phyloP scores from a whole-genome alignment of 2,888 invertebrate species.

The Hedychridium roseum region DNA sequence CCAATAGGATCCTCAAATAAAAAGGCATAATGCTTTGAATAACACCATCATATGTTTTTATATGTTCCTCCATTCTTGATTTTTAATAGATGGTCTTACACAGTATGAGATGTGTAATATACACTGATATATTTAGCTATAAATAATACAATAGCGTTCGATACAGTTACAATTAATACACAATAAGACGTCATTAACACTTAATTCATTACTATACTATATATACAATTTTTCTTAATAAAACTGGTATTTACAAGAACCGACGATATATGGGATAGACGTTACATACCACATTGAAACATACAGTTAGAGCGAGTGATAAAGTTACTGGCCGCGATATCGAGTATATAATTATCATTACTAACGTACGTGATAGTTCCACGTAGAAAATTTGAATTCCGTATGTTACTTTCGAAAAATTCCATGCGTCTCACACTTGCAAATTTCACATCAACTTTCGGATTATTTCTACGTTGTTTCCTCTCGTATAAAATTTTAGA shows the following conservation, averaged over 20 bases:
- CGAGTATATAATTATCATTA: conserved; percentile 34
- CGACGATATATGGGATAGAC: conserved; percentile 51
- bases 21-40: conserved; percentile 22
- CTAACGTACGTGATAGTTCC: conserved; percentile 31
- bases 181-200: conserved; percentile 42
- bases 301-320: conserved; percentile 40
- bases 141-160: conserved; percentile 58
- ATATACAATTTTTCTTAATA: conserved; percentile 53
- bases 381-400: conserved; percentile 25
- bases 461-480: background rate
- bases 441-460: background rate
- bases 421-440: conserved; percentile 8
- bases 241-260: conserved; percentile 61
- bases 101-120: conserved; percentile 50
- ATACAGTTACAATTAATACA: conserved; percentile 58
- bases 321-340: conserved; percentile 58
- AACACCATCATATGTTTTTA: conserved; percentile 26
- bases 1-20: conserved; percentile 14
- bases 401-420: conserved; percentile 4
- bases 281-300: conserved; percentile 50
- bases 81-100: conserved; percentile 29
- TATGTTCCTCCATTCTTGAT: conserved; percentile 23
- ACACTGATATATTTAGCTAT: conserved; percentile 57
- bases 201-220: conserved; percentile 47
- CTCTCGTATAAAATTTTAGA: background rate